phyloP scores from a whole-genome alignment of 2,113 vertebrate species.

The Fulica atra region DNA sequence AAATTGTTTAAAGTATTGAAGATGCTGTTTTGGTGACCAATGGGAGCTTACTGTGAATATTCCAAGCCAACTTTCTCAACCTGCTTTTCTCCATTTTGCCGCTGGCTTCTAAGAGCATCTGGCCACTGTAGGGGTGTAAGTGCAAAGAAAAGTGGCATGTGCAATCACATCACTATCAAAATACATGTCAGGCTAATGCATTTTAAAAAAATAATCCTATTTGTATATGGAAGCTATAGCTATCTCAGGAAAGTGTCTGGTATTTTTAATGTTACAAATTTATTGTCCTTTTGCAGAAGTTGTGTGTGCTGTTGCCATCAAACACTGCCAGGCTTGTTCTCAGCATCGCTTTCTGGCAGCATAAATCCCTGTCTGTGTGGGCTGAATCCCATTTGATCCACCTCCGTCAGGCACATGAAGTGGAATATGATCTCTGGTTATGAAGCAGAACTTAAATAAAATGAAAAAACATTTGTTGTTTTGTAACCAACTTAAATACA shows the following conservation, averaged over 20 bases:
- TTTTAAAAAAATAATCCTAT: not conserved
- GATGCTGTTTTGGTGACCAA: not conserved
- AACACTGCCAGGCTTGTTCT: not conserved
- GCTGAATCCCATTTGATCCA: not conserved
- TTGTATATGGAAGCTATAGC: not conserved
- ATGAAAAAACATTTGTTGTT: not conserved
- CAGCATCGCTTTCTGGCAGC: not conserved
- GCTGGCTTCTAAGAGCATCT: not conserved
- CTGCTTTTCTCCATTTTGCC: slow-evolving; percentile 34
- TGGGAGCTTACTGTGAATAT: not conserved
- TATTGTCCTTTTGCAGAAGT: not conserved
- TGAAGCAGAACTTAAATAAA: not conserved
- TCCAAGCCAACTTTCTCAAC: slow-evolving; percentile 5
- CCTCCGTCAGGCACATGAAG: not conserved
- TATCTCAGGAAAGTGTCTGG: not conserved
- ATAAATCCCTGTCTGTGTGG: not conserved
- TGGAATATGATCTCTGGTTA: not conserved
- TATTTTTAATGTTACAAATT: not conserved
- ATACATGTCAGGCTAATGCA: not conserved
- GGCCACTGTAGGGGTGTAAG: not conserved
- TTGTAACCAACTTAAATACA: not conserved
- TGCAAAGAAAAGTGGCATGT: not conserved
- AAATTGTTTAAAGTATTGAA: slow-evolving; percentile 53
- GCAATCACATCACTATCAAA: not conserved
- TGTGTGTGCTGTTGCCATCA: not conserved